Base-by-base conservation (phyloP, 2,113 vertebrate genomes). In the Otolemur garnettii region DNA sequence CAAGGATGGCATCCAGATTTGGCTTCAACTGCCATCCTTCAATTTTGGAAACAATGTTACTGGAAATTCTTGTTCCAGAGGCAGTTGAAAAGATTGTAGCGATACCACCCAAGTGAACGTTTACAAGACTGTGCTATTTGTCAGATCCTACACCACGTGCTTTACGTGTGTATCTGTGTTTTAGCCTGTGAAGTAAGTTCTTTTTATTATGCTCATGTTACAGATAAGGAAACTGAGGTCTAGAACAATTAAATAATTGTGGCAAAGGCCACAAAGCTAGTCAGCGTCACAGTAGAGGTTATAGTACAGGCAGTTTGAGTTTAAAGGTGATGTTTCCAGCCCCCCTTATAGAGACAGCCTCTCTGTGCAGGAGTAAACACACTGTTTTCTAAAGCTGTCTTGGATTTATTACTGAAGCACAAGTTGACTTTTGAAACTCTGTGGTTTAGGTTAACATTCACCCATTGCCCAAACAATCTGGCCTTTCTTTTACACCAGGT, bases 391-490 rank as follows among this genome's bases (percentile, higher is more conserved):
- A n/a, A 55, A 93, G 90, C 69, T 38, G 3, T 86, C 28, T 93
- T 62, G 45, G 55, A 72, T 66, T 69, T 96, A 69, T 84, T 66
- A 35, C 21, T 60, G 75, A 66, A 89, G 86, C 82, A 62, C 28
- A 93, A 55, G 72, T 75, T 92, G 93, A 84, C 94, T 96, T 96
- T 94, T 97, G 89, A 95, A 95, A 94, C 64, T 78, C 45, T 53
- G 9, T n/a, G 91, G 3, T 82, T 91, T 88, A 87, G 59, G 84
- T 92, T 97, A 93, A 94, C 86, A 95, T 95, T 98, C 74, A 96
- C 57, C 57, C 38, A 66, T 66, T 90, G 42, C 78, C 88, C 93
- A 97, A 93, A 93, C 95, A 96, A 30, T 64, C 59, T 9, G 5
- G 21, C 26, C 66, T 95, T n/a, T 30, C 45, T 91, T 94, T 96